Base-by-base conservation (phyloP, 2,888 invertebrate genomes). In the Cheilosia vulpina region DNA sequence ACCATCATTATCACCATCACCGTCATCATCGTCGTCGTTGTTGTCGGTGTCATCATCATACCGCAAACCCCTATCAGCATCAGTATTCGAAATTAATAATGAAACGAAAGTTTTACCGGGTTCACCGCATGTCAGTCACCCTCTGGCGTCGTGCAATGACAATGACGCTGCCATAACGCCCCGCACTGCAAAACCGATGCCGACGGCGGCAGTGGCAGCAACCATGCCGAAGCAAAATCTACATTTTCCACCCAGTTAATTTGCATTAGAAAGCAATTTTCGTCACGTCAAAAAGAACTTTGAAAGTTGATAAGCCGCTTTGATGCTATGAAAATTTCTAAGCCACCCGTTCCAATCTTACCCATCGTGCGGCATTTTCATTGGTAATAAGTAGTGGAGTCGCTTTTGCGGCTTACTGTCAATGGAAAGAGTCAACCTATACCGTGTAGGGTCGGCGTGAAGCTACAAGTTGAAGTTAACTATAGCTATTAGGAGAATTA, bases 201-300 rank as follows among this genome's bases (percentile, higher is more conserved):
- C 57, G 31, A 52, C 55, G 41, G 47, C 55, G 52, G 24, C 24
- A 45, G 24, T 31, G 52, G 43, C 34, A 45, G 24, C 27, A 27
- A 38, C 45, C 34, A 58, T 47, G 17, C 52, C 13, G 15, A 24
- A 31, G 52, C 27, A 72, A 75, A 79, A 79, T 85, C 85, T 76
- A 72, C 85, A 85, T 76, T 81, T 81, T 76, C 85, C 85, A 81
- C 65, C 58, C 71, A 85, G 76, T 72, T 85, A 81, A 85, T 85
- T 85, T 85, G 85, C 85, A 85, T 85, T 85, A 85, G 85, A 85
- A 85, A 85, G 81, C 85, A 85, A 85, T 85, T 85, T 85, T 85
- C 85, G 81, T 81, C 85, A 85, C 81, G 85, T 85, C 85, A 85
- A 81, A 81, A 85, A 77, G 76, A 85, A 85, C 85, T 81, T 85